Evolutionary conservation across 2,113 vertebrate genomes (phyloP).

Genomic region (Arvicanthis niloticus): DNA sequence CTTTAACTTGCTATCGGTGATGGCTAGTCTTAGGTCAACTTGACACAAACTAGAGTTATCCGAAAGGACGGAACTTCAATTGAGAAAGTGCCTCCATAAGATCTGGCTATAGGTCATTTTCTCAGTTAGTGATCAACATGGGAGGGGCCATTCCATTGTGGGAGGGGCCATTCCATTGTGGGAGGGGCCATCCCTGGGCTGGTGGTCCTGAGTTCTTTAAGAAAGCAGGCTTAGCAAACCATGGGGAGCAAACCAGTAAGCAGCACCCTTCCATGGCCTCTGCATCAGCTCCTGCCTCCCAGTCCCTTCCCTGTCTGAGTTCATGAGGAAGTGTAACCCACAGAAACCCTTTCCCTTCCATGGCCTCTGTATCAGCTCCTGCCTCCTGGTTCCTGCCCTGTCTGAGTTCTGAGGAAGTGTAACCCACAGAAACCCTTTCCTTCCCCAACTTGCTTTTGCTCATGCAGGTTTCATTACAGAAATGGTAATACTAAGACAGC

Average conservation of each 20-base stretch:
- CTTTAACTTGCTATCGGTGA: neutral
- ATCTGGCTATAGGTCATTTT: neutral
- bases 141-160: neutral
- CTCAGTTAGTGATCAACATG: neutral
- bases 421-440: neutral
- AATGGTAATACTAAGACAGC: neutral
- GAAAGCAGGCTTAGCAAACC: too few relatives aligned
- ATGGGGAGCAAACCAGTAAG: neutral
- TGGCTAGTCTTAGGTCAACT: neutral
- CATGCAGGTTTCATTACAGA: neutral
- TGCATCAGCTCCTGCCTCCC: neutral
- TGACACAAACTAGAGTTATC: neutral
- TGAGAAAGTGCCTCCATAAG: neutral
- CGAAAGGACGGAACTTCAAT: neutral
- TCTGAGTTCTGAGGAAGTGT: neutral
- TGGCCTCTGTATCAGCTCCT: neutral
- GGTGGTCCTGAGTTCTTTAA: neutral
- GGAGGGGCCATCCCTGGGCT: neutral
- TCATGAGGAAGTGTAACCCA: neutral
- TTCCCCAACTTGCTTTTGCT: neutral
- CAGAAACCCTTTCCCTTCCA: neutral
- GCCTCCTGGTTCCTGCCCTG: neutral
- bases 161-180: neutral
- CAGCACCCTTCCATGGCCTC: neutral
- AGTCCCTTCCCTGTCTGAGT: neutral